A percentile compares a stretch with the other conserved stretches of the same genome.
Evolutionary conservation across 2,113 vertebrate genomes (phyloP).

Genomic region (Axis porcinus): DNA sequence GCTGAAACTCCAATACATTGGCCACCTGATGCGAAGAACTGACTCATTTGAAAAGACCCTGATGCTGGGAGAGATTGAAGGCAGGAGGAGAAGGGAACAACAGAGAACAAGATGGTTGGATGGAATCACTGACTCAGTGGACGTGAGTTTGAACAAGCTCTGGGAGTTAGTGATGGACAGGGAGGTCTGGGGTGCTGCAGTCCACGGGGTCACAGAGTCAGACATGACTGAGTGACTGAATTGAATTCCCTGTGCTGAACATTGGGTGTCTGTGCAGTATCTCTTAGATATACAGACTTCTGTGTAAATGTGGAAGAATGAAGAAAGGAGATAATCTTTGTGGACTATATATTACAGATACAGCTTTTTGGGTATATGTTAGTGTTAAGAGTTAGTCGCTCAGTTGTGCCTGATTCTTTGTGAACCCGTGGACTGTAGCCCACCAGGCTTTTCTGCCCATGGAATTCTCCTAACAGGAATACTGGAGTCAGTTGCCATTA

Average conservation of each 20-base stretch:
- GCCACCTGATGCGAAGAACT: not conserved
- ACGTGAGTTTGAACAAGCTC: not conserved
- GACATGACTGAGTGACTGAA: not conserved
- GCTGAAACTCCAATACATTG: not conserved
- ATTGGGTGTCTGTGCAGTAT: not conserved
- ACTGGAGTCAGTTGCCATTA: not conserved
- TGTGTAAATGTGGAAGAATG: not conserved
- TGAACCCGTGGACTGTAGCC: fast-evolving
- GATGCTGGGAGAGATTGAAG: not conserved
- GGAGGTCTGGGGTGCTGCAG: not conserved
- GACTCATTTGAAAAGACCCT: not conserved
- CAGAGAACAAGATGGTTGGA: not conserved
- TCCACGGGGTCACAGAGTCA: fast-evolving
- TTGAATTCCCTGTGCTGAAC: not conserved
- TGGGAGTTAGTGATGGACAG: not conserved
- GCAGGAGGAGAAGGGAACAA: not conserved
- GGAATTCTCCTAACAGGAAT: not conserved
- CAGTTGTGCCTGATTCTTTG: not conserved
- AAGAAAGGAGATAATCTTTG: not conserved
- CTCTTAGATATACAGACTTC: not conserved
- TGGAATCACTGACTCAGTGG: not conserved
- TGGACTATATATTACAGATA: not conserved
- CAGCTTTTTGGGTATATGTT: not conserved
- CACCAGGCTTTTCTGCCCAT: not conserved
- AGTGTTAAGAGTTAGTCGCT: not conserved